A percentile compares a stretch with the other conserved stretches of the same genome.
Evolutionary conservation across 2,888 invertebrate species (phyloP).

Genomic region (Nowickia ferox): DNA sequence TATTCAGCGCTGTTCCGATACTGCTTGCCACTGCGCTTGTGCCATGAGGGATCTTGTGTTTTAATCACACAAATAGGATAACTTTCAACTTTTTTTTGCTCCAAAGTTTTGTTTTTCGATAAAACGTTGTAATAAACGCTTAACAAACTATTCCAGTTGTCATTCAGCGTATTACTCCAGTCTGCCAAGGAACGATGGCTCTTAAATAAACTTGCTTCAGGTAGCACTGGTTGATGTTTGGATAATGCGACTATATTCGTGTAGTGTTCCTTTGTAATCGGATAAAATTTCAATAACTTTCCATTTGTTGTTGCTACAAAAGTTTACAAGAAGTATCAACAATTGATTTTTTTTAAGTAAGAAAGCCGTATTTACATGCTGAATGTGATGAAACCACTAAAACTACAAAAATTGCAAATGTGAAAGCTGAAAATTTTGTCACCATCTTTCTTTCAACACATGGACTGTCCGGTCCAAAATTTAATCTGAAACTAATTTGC

Average conservation of each 20-base stretch:
- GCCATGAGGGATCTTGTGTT: background rate
- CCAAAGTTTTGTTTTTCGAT: background rate
- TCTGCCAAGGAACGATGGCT: conserved; percentile 7
- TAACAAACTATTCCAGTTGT: background rate
- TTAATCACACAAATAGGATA: conserved; percentile 12
- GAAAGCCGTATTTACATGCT: background rate
- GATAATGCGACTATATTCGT: background rate
- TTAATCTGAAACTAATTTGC: background rate
- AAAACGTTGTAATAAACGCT: background rate
- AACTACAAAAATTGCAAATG: background rate
- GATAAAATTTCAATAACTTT: conserved; percentile 51
- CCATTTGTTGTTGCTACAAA: conserved; percentile 49
- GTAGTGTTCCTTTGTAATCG: conserved; percentile 46
- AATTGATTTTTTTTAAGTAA: background rate
- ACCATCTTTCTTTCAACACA: background rate
- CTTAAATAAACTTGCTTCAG: background rate
- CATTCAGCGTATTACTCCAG: background rate
- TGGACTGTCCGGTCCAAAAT: background rate
- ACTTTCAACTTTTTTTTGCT: background rate
- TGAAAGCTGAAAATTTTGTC: background rate
- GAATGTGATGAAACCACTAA: background rate
- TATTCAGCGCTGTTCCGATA: background rate
- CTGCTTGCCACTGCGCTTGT: background rate
- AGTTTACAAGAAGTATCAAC: background rate
- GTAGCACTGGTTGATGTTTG: background rate